Percentiles rank a stretch among this genome's conserved stretches.
phyloP scores from a whole-genome alignment of 2,888 invertebrate species.

The Apamea epomidion region DNA sequence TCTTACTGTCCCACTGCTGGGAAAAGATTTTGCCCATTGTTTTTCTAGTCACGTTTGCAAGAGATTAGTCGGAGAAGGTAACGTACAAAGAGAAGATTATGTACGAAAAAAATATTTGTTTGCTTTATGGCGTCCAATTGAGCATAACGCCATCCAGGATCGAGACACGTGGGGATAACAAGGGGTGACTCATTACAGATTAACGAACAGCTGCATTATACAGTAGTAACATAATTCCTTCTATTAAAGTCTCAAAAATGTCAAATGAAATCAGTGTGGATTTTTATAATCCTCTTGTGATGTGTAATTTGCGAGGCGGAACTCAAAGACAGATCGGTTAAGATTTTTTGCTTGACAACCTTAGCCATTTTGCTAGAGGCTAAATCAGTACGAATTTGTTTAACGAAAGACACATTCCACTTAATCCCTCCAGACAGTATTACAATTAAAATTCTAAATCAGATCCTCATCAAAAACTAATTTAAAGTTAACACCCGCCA shows the following conservation, averaged over 20 bases:
- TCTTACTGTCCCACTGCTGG: neutral
- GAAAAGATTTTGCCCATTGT: neutral
- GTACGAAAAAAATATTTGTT: neutral
- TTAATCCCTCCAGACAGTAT: neutral
- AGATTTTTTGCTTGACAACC: neutral
- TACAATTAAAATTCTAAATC: constrained; percentile 10
- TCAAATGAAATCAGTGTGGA: neutral
- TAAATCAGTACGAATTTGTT: neutral
- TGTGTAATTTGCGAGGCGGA: too few species aligned
- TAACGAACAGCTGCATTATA: neutral
- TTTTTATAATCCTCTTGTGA: neutral
- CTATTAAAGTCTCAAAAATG: neutral
- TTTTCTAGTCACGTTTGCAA: neutral
- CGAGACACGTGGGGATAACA: neutral
- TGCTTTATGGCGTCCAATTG: neutral
- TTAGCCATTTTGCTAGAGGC: neutral
- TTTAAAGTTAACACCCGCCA: constrained; percentile 62
- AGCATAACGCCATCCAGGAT: neutral
- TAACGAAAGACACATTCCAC: neutral
- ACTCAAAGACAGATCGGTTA: neutral
- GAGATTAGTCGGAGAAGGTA: neutral
- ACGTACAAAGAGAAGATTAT: neutral
- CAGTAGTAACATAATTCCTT: neutral
- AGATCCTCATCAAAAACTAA: constrained; percentile 34
- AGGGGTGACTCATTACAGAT: neutral